A percentile compares a stretch with the other conserved stretches of the same genome.
phyloP scores from a whole-genome alignment of 2,797 vertebrate genomes.

The Geotrypetes seraphini region DNA sequence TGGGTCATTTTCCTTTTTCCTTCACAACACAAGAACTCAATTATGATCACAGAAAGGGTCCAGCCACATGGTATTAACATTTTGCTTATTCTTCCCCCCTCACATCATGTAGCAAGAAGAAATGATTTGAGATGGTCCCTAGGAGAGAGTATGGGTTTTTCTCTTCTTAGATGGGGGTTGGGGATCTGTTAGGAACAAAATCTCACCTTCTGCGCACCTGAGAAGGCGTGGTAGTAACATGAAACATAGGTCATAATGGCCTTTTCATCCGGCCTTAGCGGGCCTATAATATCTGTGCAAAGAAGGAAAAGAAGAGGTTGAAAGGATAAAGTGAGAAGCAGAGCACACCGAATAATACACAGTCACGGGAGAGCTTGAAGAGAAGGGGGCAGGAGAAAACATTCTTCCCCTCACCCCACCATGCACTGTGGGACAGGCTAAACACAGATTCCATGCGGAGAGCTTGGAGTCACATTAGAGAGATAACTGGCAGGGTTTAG shows the following conservation, averaged over 20 bases:
- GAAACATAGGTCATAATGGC: slow-evolving; percentile 98
- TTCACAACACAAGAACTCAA: no score
- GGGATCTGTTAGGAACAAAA: slow-evolving; percentile 33
- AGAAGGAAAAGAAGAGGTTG: slow-evolving; percentile 70
- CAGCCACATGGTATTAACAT: no score
- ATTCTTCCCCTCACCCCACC: slow-evolving; percentile 63
- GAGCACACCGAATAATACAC: slow-evolving; percentile 51
- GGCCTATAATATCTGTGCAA: slow-evolving; percentile 96
- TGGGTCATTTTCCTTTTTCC: no score
- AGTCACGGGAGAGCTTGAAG: slow-evolving; percentile 39
- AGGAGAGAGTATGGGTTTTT: slow-evolving; percentile 3
- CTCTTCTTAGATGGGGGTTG: no score
- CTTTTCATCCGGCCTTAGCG: slow-evolving; percentile 97
- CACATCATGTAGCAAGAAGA: no score
- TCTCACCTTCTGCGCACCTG: slow-evolving; percentile 97
- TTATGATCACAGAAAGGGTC: no score
- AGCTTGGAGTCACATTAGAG: slow-evolving; percentile 52
- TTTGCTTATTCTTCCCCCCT: no score
- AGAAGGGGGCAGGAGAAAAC: slow-evolving; percentile 43
- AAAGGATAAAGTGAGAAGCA: slow-evolving; percentile 58
- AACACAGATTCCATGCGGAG: slow-evolving; percentile 59
- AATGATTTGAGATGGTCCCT: background rate
- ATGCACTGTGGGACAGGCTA: slow-evolving; percentile 67
- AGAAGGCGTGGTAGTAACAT: slow-evolving; percentile 99
- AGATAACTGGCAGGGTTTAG: slow-evolving; percentile 40